Conservation (phyloP, 2,888 invertebrate species). For the Sceliomorpha sp. region DNA sequence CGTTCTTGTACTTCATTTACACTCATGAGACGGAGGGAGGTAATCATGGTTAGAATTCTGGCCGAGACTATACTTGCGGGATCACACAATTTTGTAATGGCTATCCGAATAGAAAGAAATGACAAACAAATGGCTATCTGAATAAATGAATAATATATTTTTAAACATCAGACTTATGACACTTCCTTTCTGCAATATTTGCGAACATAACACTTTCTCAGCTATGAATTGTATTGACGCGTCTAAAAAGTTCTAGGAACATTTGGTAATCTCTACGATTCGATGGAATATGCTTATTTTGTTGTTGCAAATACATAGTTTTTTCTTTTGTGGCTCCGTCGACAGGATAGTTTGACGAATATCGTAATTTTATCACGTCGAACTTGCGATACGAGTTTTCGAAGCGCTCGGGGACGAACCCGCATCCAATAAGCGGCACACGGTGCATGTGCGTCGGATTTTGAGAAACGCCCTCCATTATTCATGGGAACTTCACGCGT, state of each 20-base stretch:
- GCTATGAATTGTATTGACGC: too few species aligned
- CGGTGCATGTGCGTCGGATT: conserved; percentile 63
- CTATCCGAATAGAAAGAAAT: too few species aligned
- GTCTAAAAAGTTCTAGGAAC: too few species aligned
- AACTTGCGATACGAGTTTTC: conserved; percentile 64
- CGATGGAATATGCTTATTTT: background rate
- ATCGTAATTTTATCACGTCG: conserved; percentile 64
- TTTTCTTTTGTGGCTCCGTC: conserved; percentile 6
- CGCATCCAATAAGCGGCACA: conserved; percentile 62
- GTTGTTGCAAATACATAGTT: conserved; percentile 5
- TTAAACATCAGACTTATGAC: too few species aligned
- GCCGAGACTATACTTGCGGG: too few species aligned
- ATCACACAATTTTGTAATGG: too few species aligned
- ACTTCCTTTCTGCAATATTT: too few species aligned
- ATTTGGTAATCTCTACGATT: background rate
- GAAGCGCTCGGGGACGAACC: conserved; percentile 44
- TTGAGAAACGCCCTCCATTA: conserved; percentile 76
- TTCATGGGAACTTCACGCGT: conserved; percentile 70
- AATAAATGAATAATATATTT: too few species aligned
- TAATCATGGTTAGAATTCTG: too few species aligned
- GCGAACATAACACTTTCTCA: too few species aligned
- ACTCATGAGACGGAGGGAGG: too few species aligned
- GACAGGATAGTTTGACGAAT: conserved; percentile 42
- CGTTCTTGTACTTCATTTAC: background rate
- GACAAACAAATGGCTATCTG: too few species aligned